phyloP scores from a whole-genome alignment of 1,140 invertebrate species.

The Coptotermes formosanus region DNA sequence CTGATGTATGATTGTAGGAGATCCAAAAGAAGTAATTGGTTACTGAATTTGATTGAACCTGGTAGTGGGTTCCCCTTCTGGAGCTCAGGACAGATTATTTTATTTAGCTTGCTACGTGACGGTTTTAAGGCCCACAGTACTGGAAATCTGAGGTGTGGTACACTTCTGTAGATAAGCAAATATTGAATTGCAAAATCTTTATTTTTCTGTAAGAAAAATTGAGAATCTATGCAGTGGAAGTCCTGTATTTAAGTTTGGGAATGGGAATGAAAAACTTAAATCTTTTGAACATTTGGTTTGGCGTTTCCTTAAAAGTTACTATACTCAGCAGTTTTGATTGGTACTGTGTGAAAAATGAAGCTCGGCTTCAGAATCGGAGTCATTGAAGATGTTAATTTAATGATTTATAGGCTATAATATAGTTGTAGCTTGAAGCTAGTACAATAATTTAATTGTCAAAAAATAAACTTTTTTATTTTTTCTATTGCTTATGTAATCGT shows the following conservation, averaged over 20 bases:
- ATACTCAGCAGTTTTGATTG: not conserved
- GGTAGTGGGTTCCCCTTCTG: not conserved
- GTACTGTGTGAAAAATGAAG: not conserved
- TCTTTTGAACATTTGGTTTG: not conserved
- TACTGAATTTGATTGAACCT: not conserved
- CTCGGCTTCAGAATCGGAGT: not conserved
- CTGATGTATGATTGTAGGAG: not conserved
- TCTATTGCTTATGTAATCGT: not conserved
- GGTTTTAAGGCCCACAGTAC: not conserved
- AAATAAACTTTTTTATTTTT: not conserved
- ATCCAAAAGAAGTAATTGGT: not conserved
- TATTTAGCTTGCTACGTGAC: not conserved
- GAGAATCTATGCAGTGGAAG: not conserved
- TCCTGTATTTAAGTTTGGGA: not conserved
- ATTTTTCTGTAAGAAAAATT: not conserved
- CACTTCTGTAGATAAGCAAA: not conserved
- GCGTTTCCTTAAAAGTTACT: not conserved
- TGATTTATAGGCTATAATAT: not conserved
- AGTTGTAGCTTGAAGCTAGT: not conserved
- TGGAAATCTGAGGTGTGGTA: not conserved
- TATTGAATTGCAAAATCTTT: not conserved
- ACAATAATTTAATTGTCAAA: not conserved
- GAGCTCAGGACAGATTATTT: not conserved
- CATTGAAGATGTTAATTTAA: not conserved
- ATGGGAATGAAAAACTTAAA: not conserved